Evolutionary conservation across 1,140 invertebrate genomes (phyloP), one percentile per base, ranked within the genome.

Genomic region (Leptestheria dahalacensis): DNA sequence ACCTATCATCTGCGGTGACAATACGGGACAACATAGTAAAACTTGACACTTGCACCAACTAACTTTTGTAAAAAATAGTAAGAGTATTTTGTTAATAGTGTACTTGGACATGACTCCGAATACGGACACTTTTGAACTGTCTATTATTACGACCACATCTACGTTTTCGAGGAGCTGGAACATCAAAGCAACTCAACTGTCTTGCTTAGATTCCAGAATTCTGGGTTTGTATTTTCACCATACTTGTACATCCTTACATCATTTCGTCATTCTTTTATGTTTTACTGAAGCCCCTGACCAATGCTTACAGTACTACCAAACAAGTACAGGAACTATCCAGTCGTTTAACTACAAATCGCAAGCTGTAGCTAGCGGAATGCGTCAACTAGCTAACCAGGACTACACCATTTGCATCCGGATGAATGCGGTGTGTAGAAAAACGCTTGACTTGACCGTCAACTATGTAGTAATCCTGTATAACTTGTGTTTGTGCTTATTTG

Each of bases 311-410:
- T 56, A 56, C 28, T 56, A 28, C 41, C 28, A 26, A n/a, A 41
- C 28, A 9, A 26, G 24, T 12, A 25, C 53, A 1, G 53, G 53
- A 41, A 56, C 53, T 20, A 56, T 56, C 33, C 20, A 24, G 26
- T 33, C 26, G 15, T 56, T 25, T 29, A 56, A 56, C 26, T 56
- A 33, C 53, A 12, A 56, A 28, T 33, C 53, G 15, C 6, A 9
- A 9, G 15, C 33, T 41, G 15, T 41, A 41, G 6, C 33, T 9
- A 41, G 6, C 6, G 33, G 6, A 9, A 41, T 15, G 6, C 71
- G 85, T 61, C 69, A 72, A 61, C 63, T 73, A 10, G 66, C 68
- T 48, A 71, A 72, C 53, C 67, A 72, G 18, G 64, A 73, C 48
- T 73, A 73, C 61, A 68, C 71, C 6, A 64, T 69, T 29, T 73